Percentiles rank a stretch among this genome's conserved stretches.
phyloP scores from a whole-genome alignment of 2,888 invertebrate genomes.

The Calliopum simillimum region DNA sequence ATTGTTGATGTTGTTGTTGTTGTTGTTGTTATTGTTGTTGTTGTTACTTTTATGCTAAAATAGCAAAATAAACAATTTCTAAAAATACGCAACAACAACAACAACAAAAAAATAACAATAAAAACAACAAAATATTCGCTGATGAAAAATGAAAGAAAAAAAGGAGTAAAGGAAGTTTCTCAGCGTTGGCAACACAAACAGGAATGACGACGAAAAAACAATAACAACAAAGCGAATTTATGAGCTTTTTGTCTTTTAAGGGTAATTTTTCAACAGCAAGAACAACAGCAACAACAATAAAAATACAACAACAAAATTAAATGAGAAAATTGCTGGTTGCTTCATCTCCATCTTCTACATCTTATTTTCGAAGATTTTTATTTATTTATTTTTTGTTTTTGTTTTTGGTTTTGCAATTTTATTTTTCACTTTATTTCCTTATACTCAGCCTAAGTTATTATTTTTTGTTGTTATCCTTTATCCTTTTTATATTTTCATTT shows the following conservation, averaged over 20 bases:
- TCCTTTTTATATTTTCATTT: neutral
- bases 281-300: slow-evolving; percentile 21
- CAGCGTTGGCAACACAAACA: neutral
- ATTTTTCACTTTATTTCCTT: too few species aligned
- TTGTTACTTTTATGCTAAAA: slow-evolving; percentile 15
- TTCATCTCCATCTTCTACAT: too few species aligned
- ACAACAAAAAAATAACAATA: slow-evolving; percentile 1
- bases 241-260: slow-evolving; percentile 55
- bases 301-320: slow-evolving; percentile 37
- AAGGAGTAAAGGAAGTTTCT: neutral
- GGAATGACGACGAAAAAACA: slow-evolving; percentile 12
- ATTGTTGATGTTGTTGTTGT: slow-evolving; percentile 1
- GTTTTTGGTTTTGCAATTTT: neutral
- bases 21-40: slow-evolving; percentile 8
- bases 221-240: slow-evolving; percentile 50
- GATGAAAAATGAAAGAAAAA: slow-evolving; percentile 1
- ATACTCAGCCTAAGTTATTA: too few species aligned
- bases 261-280: slow-evolving; percentile 51
- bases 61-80: slow-evolving; percentile 27
- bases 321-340: slow-evolving; percentile 36
- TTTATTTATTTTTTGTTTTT: neutral
- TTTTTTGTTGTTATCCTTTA: slow-evolving; percentile 4
- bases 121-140: neutral
- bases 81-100: slow-evolving; percentile 13
- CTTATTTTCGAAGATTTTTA: neutral